These are phyloP conservation scores for Argyrosomus regius DNA, from an alignment of 2,797 vertebrate species.

Conservation along the genomic window DNA sequence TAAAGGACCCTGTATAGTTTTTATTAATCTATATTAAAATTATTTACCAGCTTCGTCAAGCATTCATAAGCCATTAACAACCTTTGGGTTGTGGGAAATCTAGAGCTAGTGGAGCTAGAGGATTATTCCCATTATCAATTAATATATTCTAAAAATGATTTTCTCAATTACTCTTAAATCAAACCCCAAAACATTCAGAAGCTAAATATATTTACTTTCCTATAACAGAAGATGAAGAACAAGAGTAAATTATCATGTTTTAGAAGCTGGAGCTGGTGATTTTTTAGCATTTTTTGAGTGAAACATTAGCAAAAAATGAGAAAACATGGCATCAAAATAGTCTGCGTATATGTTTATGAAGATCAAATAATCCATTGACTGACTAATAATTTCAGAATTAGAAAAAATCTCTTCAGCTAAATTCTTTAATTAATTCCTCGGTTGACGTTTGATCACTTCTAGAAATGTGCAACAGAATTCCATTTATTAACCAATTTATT, in stretches of 20 bases:
- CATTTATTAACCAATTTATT: constrained; percentile 4
- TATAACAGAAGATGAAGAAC: neutral
- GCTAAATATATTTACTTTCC: neutral
- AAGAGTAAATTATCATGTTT: neutral
- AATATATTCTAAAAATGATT: neutral
- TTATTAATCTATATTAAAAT: neutral
- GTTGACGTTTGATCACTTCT: neutral
- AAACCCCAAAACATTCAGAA: neutral
- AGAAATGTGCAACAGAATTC: neutral
- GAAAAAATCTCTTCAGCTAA: neutral
- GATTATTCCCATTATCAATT: neutral
- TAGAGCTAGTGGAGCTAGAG: neutral
- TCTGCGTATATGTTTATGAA: no score
- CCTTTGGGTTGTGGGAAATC: neutral
- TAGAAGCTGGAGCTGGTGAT: neutral
- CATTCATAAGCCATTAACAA: neutral
- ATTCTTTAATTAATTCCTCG: neutral
- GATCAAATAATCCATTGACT: neutral
- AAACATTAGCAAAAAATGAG: neutral
- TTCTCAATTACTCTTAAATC: neutral
- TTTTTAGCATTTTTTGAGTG: neutral
- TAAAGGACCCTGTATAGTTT: neutral
- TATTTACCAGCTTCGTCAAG: neutral
- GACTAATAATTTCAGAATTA: neutral
- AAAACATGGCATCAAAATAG: neutral